Percentiles rank a stretch among this genome's conserved stretches.
These are phyloP conservation scores for Sandelia bainsii DNA, from an alignment of 2,797 vertebrate genomes.

Conservation along the genomic window DNA sequence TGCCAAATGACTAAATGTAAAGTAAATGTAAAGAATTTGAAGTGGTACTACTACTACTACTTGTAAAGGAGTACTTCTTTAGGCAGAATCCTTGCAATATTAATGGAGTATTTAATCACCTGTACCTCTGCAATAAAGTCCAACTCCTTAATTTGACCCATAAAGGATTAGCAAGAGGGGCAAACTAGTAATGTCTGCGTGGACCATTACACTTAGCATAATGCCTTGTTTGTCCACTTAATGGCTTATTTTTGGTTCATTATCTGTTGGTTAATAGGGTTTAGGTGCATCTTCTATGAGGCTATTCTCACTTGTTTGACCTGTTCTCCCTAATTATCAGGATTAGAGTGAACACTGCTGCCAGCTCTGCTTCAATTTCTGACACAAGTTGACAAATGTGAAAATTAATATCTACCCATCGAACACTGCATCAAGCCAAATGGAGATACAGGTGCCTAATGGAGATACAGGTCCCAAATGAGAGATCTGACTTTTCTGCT, in stretches of 20 bases:
- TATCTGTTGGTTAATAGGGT: conserved; percentile 53
- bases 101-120: no score
- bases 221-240: conserved; percentile 67
- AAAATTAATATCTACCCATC: conserved; percentile 39
- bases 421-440: conserved; percentile 10
- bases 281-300: conserved; percentile 22
- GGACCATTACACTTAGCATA: conserved; percentile 46
- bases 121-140: neutral
- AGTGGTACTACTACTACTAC: no score
- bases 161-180: conserved; percentile 23
- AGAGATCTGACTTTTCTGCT: conserved; percentile 1
- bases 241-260: conserved; percentile 63
- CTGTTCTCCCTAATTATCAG: conserved; percentile 43
- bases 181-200: conserved; percentile 36
- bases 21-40: no score
- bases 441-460: neutral
- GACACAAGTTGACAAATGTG: conserved; percentile 30
- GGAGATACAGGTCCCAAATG: neutral
- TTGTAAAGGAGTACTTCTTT: no score
- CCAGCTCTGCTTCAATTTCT: conserved; percentile 35
- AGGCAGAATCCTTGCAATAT: no score
- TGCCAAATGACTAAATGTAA: no score
- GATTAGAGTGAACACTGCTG: conserved; percentile 35
- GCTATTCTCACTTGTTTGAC: conserved; percentile 52
- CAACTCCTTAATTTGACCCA: conserved; percentile 10